A percentile compares a stretch with the other conserved stretches of the same genome.
phyloP scores from a whole-genome alignment of 2,888 invertebrate genomes.

The Luperina testacea region DNA sequence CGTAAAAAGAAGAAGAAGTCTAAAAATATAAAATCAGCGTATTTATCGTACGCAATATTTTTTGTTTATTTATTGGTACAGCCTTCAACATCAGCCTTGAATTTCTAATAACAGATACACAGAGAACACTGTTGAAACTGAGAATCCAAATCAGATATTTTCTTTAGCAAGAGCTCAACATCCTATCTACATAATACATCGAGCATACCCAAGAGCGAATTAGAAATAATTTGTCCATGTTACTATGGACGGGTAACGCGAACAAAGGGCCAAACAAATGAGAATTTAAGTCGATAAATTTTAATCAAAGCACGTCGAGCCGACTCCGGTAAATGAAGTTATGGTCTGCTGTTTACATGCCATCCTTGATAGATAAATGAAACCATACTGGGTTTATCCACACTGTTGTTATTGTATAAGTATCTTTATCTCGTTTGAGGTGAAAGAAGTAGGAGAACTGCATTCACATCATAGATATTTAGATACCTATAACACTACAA shows the following conservation, averaged over 20 bases:
- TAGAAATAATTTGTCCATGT: conserved; percentile 64
- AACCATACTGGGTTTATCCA: conserved; percentile 35
- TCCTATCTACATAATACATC: conserved; percentile 50
- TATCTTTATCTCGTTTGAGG: not conserved
- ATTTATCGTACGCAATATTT: not conserved
- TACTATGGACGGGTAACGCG: conserved; percentile 57
- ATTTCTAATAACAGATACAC: not conserved
- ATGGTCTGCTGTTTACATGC: conserved; percentile 72
- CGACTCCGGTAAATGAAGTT: conserved; percentile 75
- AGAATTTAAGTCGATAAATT: conserved; percentile 80
- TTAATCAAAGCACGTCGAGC: conserved; percentile 75
- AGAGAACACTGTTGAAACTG: no score
- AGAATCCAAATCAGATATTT: conserved; percentile 13
- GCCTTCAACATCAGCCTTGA: not conserved
- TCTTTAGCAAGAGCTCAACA: conserved; percentile 10
- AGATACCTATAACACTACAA: no score
- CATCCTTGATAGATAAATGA: conserved; percentile 66
- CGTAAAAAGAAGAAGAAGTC: not conserved
- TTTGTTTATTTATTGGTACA: not conserved
- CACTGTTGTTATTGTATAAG: conserved; percentile 9
- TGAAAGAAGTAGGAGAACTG: not conserved
- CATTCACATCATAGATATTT: not conserved
- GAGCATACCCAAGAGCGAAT: conserved; percentile 46
- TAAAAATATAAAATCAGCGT: not conserved
- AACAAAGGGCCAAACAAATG: conserved; percentile 70